These are phyloP conservation scores for Dolomedes plantarius DNA, from an alignment of 2,888 invertebrate genomes.

Conservation along the genomic window DNA sequence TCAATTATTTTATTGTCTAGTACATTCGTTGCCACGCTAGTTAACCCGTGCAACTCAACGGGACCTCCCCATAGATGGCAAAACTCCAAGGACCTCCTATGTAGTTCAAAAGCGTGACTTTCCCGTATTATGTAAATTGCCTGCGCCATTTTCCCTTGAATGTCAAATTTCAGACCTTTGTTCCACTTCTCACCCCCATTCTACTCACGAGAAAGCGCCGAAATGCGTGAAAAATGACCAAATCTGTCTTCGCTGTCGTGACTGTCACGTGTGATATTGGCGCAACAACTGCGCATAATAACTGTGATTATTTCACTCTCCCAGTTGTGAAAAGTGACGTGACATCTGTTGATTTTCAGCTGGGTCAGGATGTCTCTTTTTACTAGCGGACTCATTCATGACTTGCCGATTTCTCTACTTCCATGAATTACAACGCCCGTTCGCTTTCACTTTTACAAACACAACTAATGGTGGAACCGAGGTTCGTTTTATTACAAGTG, in stretches of 20 bases:
- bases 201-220: background rate
- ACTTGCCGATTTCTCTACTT: no score
- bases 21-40: no score
- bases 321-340: background rate
- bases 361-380: background rate
- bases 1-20: no score
- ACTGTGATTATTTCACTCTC: slow-evolving; percentile 8
- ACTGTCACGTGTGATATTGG: slow-evolving; percentile 8
- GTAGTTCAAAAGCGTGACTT: no score
- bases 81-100: no score
- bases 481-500: no score
- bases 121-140: slow-evolving; percentile 32
- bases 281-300: background rate
- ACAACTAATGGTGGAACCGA: no score
- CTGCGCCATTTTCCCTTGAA: background rate
- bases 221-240: background rate
- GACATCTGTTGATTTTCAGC: background rate
- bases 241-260: slow-evolving; percentile 3
- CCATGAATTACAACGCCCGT: no score
- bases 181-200: slow-evolving; percentile 21
- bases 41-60: no score
- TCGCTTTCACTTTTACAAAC: no score
- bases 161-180: slow-evolving; percentile 17
- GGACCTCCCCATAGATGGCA: no score
- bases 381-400: background rate